These are phyloP conservation scores for Doris montereyensis DNA, from an alignment of 2,888 invertebrate genomes.

Conservation along the genomic window DNA sequence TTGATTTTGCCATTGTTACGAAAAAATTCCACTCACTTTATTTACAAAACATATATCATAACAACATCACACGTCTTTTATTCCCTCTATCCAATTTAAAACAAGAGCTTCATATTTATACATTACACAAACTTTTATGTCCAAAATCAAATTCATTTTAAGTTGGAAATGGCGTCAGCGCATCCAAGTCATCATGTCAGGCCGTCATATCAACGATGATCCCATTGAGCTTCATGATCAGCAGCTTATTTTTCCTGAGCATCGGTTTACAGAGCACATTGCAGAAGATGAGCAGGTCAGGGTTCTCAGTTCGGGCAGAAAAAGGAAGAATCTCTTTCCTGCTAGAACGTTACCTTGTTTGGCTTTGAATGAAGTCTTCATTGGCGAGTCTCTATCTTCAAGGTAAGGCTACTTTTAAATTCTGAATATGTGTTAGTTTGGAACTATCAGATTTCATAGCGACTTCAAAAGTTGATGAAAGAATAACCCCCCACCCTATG, in stretches of 20 bases:
- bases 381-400: slow-evolving; percentile 96
- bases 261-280: slow-evolving; percentile 73
- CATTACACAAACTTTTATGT: too few species aligned
- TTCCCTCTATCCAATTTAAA: too few species aligned
- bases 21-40: too few species aligned
- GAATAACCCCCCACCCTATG: too few species aligned
- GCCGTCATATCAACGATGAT: slow-evolving; percentile 78
- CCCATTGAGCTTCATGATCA: slow-evolving; percentile 84
- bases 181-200: slow-evolving; percentile 88
- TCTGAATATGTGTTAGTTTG: neutral
- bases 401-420: slow-evolving; percentile 73
- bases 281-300: slow-evolving; percentile 53
- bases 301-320: neutral
- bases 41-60: too few species aligned
- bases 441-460: neutral
- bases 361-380: slow-evolving; percentile 98
- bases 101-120: too few species aligned
- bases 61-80: too few species aligned
- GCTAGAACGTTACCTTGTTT: slow-evolving; percentile 81
- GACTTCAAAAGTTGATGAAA: too few species aligned
- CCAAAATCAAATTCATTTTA: too few species aligned
- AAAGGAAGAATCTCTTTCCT: neutral
- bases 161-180: slow-evolving; percentile 90
- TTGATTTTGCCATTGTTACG: too few species aligned
- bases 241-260: slow-evolving; percentile 76